phyloP scores from a whole-genome alignment of 2,797 vertebrate genomes.

The Brachyrhaphis roseni region DNA sequence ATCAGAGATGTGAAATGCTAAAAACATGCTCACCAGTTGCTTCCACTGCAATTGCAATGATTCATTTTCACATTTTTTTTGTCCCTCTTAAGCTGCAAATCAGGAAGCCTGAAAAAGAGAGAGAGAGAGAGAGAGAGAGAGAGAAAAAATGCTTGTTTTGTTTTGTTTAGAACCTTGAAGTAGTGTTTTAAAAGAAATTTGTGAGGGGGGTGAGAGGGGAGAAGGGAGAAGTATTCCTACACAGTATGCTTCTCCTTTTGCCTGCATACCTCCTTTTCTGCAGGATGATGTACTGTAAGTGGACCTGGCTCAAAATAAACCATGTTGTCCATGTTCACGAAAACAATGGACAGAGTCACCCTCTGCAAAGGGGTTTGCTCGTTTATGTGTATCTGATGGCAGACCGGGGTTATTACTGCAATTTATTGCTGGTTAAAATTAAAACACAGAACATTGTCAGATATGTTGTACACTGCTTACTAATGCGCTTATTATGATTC shows the following conservation, averaged over 20 bases:
- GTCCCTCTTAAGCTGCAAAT: neutral
- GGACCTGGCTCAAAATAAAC: constrained; percentile 22
- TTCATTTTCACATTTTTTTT: neutral
- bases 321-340: neutral
- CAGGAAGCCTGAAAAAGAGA: neutral
- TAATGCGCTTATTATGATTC: neutral
- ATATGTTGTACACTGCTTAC: neutral
- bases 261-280: neutral
- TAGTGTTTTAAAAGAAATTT: neutral
- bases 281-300: neutral
- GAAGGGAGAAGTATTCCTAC: neutral
- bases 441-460: neutral
- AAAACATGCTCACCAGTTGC: neutral
- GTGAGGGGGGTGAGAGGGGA: neutral
- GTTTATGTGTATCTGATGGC: constrained; percentile 2
- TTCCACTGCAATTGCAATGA: neutral
- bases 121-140: no score
- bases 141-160: neutral
- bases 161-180: neutral
- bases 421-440: constrained; percentile 6
- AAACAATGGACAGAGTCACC: constrained; percentile 11
- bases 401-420: neutral
- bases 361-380: neutral
- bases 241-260: neutral
- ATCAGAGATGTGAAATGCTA: neutral